Evolutionary conservation across 1,140 invertebrate species (phyloP).

Genomic region (Cyclina sinensis): DNA sequence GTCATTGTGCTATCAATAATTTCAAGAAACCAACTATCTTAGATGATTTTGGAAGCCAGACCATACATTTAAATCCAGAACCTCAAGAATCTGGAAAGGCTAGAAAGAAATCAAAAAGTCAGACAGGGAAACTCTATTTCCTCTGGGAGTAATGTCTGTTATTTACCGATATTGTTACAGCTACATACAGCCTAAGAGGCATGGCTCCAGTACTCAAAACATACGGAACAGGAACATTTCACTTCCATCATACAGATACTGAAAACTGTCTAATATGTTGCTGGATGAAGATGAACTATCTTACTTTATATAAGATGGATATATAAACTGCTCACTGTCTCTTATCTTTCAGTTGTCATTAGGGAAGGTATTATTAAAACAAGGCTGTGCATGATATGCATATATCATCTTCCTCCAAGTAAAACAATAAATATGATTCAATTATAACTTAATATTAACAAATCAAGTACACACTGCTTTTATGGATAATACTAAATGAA

Average conservation of each 20-base stretch:
- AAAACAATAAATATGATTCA: no score
- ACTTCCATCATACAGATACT: no score
- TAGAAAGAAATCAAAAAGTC: not conserved
- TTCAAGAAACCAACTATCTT: not conserved
- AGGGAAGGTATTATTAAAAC: not conserved
- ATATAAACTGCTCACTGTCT: conserved; percentile 11
- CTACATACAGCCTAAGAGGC: no score
- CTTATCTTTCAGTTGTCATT: not conserved
- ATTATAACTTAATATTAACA: no score
- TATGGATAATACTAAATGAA: no score
- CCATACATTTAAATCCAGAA: conserved; percentile 1
- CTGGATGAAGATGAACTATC: not conserved
- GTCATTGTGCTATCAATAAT: not conserved
- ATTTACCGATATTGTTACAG: not conserved
- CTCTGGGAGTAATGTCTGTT: conserved; percentile 8
- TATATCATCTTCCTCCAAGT: no score
- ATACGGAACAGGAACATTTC: no score
- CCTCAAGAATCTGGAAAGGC: conserved; percentile 22
- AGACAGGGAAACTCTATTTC: not conserved
- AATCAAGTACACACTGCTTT: no score
- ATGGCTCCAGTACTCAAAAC: no score
- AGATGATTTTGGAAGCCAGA: not conserved
- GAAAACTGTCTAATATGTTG: no score
- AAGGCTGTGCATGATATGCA: no score
- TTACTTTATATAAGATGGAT: not conserved